These are phyloP conservation scores for Rachycentron canadum DNA, from an alignment of 2,797 vertebrate genomes.

Conservation along the genomic window DNA sequence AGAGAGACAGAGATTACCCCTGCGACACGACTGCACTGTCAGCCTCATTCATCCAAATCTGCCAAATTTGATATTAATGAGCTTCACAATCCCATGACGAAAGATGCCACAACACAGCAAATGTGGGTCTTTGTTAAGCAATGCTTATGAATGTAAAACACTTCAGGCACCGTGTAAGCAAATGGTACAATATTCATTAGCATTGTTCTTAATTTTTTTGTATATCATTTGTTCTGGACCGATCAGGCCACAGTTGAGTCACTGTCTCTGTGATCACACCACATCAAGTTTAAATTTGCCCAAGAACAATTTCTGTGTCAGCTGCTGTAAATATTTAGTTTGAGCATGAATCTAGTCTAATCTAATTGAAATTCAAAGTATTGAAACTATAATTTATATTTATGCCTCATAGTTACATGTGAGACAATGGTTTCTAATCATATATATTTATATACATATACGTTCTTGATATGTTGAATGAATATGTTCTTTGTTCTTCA, in stretches of 20 bases:
- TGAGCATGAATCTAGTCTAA: background rate
- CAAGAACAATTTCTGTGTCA: background rate
- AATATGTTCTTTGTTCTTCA: background rate
- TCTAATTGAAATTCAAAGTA: too few relatives aligned
- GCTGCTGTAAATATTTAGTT: background rate
- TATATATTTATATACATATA: background rate
- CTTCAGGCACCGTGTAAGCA: slow-evolving; percentile 31
- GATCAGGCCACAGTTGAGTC: background rate
- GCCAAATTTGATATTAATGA: slow-evolving; percentile 76
- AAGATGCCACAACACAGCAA: slow-evolving; percentile 61
- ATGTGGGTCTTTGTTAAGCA: slow-evolving; percentile 56
- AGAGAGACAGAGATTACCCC: slow-evolving; percentile 33
- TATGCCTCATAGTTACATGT: background rate
- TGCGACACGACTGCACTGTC: slow-evolving; percentile 50
- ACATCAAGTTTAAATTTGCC: slow-evolving; percentile 1
- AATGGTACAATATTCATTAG: background rate
- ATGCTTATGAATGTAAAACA: slow-evolving; percentile 61
- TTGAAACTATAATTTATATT: too few relatives aligned
- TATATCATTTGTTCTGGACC: background rate
- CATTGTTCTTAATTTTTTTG: slow-evolving; percentile 4
- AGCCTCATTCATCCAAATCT: slow-evolving; percentile 63
- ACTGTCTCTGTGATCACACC: background rate
- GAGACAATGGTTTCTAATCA: background rate
- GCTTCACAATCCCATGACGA: slow-evolving; percentile 64
- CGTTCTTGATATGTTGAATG: background rate